phyloP scores from a whole-genome alignment of 2,888 invertebrate genomes.

The Hartigia nigra region DNA sequence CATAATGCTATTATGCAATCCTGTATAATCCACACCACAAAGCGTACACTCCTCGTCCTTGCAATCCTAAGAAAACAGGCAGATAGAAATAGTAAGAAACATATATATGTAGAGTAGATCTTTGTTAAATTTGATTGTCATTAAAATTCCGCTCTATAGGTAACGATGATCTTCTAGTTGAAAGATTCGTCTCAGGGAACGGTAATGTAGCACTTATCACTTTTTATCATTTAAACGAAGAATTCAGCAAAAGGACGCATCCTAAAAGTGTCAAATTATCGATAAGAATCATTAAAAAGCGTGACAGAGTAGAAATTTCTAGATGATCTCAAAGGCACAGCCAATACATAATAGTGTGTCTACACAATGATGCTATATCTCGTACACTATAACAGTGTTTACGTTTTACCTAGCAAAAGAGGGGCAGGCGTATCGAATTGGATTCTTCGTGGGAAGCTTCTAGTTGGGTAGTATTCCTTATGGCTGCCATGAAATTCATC shows the following conservation, averaged over 20 bases:
- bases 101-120: neutral
- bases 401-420: conserved; percentile 26
- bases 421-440: conserved; percentile 48
- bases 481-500: conserved; percentile 16
- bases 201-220: neutral
- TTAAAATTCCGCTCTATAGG: neutral
- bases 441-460: conserved; percentile 53
- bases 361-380: neutral
- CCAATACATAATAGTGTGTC: neutral
- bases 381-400: conserved; percentile 3
- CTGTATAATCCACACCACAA: neutral
- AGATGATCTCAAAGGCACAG: neutral
- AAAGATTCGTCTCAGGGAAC: neutral
- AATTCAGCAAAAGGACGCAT: neutral
- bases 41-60: neutral
- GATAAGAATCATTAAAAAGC: neutral
- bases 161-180: neutral
- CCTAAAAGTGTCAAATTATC: neutral
- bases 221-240: neutral
- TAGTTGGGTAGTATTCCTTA: neutral
- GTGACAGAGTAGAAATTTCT: neutral
- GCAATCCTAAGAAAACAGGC: neutral
- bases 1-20: conserved; percentile 13
- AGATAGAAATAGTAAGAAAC: neutral
- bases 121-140: neutral